Base-by-base conservation (phyloP, 2,113 vertebrate species). In the Chascanopsetta lugubris region DNA sequence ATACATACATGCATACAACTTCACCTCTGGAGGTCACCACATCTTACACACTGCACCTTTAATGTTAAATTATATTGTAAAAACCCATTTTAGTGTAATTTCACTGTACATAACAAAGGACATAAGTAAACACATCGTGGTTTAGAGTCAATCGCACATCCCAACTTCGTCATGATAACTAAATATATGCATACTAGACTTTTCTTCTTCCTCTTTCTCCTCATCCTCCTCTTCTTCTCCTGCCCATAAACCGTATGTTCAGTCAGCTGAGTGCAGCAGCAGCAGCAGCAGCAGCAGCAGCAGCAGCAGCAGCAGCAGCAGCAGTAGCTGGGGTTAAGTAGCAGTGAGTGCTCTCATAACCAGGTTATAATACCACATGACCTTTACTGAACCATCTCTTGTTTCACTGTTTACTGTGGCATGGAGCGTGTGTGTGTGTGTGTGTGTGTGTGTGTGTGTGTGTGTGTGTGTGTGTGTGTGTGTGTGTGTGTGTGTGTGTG, bases 291-390 rank as follows among this genome's bases (percentile, higher is more conserved):
- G 55, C 40, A 84, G 75, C 79, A 87, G 63, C 58, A 54, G 36
- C 42, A 55, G 6, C 24, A 12, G 55, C 40, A 84, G 75, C 79
- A 87, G 63, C 58, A 54, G 36, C 42, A 55, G 6, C 24, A 12
- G 55, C 40, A 84, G 75, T 77, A 87, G 79, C 68, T 57, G 68
- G 76, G 38, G 64, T 77, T 76, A 81, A 68, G 24, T 40, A 61
- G 61, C 40, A 47, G 51, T 58, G 42, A 72, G 53, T 2, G 8
- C 56, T 59, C 13, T 36, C 60, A 59, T 60, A 69, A 77, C 62
- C 54, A 55, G 71, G 61, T 70, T 85, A 53, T 75, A 72, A 77
- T 69, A 53, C 2, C 29, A 70, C 61, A 55, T 80, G 71, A 74
- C 78, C 83, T 84, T 73, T 65, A 54, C 43, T 60, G 60, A 64